Evolutionary conservation across 2,888 invertebrate genomes (phyloP).

Genomic region (Caenorhabditis doughertyi): DNA sequence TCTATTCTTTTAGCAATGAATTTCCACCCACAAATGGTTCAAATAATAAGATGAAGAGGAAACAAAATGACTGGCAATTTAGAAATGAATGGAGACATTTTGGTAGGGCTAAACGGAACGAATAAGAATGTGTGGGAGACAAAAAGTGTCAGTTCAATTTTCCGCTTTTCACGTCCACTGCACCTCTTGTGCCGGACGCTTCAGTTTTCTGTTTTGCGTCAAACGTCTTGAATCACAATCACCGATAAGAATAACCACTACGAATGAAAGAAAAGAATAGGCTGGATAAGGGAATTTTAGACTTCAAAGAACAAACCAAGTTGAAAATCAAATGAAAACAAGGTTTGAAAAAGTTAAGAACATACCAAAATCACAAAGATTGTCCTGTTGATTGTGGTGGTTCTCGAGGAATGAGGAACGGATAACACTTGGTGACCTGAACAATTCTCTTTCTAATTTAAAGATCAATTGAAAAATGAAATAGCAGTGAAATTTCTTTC

Average conservation of each 20-base stretch:
- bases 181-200: slow-evolving; percentile 20
- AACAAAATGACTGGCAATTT: slow-evolving; percentile 53
- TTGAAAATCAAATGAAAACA: background rate
- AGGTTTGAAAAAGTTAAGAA: background rate
- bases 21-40: slow-evolving; percentile 20
- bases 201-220: slow-evolving; percentile 46
- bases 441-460: slow-evolving; percentile 2
- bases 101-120: slow-evolving; percentile 28
- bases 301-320: slow-evolving; percentile 18
- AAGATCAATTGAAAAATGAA: slow-evolving; percentile 21
- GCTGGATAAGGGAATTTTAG: background rate
- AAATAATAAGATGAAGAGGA: slow-evolving; percentile 10
- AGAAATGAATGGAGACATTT: slow-evolving; percentile 5
- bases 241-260: slow-evolving; percentile 42
- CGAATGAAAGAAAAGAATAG: background rate
- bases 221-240: slow-evolving; percentile 29
- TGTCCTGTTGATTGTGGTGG: slow-evolving; percentile 49
- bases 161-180: background rate
- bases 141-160: slow-evolving; percentile 25
- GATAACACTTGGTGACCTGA: slow-evolving; percentile 62
- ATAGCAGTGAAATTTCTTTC: slow-evolving; percentile 6
- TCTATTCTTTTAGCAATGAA: background rate
- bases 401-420: slow-evolving; percentile 58
- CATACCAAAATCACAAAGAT: slow-evolving; percentile 63
- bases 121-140: background rate